phyloP scores from a whole-genome alignment of 92 coral and sea anemone genomes.

The Porites rus region DNA sequence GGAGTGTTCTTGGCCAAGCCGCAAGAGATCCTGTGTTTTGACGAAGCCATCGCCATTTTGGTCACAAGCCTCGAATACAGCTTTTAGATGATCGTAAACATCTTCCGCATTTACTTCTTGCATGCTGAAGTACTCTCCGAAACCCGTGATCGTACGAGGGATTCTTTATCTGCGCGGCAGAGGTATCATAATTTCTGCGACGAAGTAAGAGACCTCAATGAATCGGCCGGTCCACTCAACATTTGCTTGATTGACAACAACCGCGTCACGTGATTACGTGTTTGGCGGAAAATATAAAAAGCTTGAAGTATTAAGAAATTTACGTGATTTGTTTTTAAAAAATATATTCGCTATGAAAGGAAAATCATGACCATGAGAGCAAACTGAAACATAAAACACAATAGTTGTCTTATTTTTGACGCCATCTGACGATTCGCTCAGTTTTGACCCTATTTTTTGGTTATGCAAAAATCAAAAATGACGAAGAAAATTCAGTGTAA shows the following conservation, averaged over 20 bases:
- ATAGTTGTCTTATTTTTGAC: no score
- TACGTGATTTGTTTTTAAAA: no score
- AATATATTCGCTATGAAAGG: no score
- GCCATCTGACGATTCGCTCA: no score
- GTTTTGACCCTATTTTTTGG: no score
- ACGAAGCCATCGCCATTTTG: conserved; percentile 99
- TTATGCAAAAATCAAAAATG: no score
- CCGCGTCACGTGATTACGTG: conserved; percentile 73
- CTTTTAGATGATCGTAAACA: conserved; percentile 78
- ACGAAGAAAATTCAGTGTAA: no score
- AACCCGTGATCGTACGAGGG: conserved; percentile 32
- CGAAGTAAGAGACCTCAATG: conserved; percentile 41
- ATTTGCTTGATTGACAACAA: conserved; percentile 81
- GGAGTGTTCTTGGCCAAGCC: conserved; percentile 87
- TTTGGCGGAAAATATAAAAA: conserved; percentile 1
- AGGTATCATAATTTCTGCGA: conserved; percentile 56
- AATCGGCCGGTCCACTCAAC: conserved; percentile 47
- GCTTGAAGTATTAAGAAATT: neutral
- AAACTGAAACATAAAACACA: no score
- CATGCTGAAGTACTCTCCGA: neutral
- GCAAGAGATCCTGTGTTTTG: conserved; percentile 94
- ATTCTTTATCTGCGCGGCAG: conserved; percentile 52
- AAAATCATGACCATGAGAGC: no score
- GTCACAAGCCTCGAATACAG: conserved; percentile 96
- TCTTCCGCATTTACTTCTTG: conserved; percentile 62